phyloP scores from a whole-genome alignment of 2,888 invertebrate species.

The Tetanocera ferruginea region DNA sequence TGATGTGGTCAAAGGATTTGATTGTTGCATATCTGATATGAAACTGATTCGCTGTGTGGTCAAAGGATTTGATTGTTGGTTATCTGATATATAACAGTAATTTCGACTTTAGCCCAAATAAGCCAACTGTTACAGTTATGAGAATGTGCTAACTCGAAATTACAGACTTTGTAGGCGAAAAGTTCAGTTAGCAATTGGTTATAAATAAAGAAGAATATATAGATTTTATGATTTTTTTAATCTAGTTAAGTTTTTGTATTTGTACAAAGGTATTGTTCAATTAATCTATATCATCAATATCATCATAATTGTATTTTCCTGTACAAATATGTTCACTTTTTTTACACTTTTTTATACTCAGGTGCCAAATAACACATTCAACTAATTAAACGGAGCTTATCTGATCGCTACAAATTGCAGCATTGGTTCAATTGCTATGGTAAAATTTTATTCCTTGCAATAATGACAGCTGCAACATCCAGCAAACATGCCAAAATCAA shows the following conservation, averaged over 20 bases:
- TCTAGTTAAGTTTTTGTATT: no score
- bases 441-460: conserved; percentile 12
- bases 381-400: conserved; percentile 49
- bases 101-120: background rate
- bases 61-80: background rate
- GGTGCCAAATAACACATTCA: conserved; percentile 41
- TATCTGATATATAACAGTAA: background rate
- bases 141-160: no score
- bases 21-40: background rate
- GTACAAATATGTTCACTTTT: background rate
- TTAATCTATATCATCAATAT: no score
- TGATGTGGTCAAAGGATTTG: background rate
- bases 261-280: no score
- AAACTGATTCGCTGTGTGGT: background rate
- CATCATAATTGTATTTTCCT: no score
- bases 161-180: no score
- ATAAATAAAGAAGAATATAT: no score
- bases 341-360: background rate
- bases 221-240: no score
- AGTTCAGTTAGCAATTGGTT: no score
- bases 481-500: conserved; percentile 54
- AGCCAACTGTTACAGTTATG: no score
- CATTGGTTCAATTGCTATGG: conserved; percentile 42
- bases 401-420: conserved; percentile 50
- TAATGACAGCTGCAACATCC: conserved; percentile 27